Conservation (phyloP, 1,140 invertebrate species). For the Hyles vespertilio region DNA sequence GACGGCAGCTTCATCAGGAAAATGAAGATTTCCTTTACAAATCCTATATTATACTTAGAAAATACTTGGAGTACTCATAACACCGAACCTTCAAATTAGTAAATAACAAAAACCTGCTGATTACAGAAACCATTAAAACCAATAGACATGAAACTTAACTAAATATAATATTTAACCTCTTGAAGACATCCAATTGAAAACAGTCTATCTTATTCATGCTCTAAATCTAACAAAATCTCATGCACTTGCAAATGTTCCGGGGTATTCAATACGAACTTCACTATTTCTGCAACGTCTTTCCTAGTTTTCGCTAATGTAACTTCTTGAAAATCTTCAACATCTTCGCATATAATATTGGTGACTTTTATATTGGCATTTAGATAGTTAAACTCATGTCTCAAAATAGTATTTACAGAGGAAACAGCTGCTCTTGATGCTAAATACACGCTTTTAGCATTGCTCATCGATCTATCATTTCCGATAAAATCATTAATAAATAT, state of each 20-base stretch:
- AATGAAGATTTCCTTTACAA: slow-evolving; percentile 3
- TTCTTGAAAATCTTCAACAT: slow-evolving; percentile 1
- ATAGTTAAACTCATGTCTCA: slow-evolving; percentile 30
- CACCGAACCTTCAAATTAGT: background rate
- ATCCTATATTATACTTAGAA: no score
- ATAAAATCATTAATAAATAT: slow-evolving; percentile 23
- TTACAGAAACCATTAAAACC: background rate
- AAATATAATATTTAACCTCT: background rate
- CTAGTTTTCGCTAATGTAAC: slow-evolving; percentile 1
- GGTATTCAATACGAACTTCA: slow-evolving; percentile 24
- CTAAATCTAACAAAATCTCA: slow-evolving; percentile 19
- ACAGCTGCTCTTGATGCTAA: slow-evolving; percentile 19
- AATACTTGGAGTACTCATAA: no score
- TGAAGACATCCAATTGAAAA: no score
- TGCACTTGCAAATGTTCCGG: slow-evolving; percentile 28
- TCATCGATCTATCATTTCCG: slow-evolving; percentile 14
- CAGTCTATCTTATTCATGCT: background rate
- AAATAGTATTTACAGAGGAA: slow-evolving; percentile 27
- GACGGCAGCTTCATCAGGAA: slow-evolving; percentile 8
- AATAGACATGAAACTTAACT: background rate
- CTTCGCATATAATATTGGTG: slow-evolving; percentile 23
- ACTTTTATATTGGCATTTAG: slow-evolving; percentile 28
- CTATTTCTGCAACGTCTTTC: slow-evolving; percentile 21
- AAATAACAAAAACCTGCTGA: background rate
- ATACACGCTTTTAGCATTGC: slow-evolving; percentile 18